Base-by-base conservation (phyloP, 1,140 invertebrate species). In the Drosophila saltans region DNA sequence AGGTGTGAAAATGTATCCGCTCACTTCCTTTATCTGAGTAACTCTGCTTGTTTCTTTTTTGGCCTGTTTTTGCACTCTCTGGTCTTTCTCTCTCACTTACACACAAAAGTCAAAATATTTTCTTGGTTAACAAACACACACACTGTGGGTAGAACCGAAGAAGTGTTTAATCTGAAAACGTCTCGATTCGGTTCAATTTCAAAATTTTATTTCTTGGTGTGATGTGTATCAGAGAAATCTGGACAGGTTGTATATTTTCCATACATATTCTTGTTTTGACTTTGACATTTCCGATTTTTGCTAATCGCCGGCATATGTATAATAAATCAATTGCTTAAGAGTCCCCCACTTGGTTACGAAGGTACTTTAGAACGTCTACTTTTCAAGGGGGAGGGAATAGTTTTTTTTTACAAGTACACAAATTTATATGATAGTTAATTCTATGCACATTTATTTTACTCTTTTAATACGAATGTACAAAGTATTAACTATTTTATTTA, bases 91-190 rank as follows among this genome's bases (percentile, higher is more conserved):
- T n/a, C 60, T 10, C 10, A 56, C 64, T 58, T 61, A 76, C 72
- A 76, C 45, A 71, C 56, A 77, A 71, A 77, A 71, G 74, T 77
- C 75, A 66, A 78, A 78, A 78, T 71, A 78, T 78, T 78, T 70
- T 78, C 62, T 36, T 24, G 55, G 62, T 57, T 11, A 8, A 30
- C 26, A 43, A 61, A 45, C 59, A 69, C 63, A 70, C 16, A 33
- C 48, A 43, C 56, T 48, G 41, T 36, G 48, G 7, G 43, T 36
- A 57, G 69, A 60, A 33, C 30, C 16, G 16, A 16, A 16, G 8
- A 39, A 60, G 28, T 48, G 16, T 75, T 67, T 75, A 75, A 75
- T 75, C 71, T 75, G 33, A 77, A 76, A 76, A 76, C 74, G 74
- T 76, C 74, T 76, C 74, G 74, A 55, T 69, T 69, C 74, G 48